phyloP scores from a whole-genome alignment of 1,140 invertebrate species.

The Parapsyche elsis region DNA sequence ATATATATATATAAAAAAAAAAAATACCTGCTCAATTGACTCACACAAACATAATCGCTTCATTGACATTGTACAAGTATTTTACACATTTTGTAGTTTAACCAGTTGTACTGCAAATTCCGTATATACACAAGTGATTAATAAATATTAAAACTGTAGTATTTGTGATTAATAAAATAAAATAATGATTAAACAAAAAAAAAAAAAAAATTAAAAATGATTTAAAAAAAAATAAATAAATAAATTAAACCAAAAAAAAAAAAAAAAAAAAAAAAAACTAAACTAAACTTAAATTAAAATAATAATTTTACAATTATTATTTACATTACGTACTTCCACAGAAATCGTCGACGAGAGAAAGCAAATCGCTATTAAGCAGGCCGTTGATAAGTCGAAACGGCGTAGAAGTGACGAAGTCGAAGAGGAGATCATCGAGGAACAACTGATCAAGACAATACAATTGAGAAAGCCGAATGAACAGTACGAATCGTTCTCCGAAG shows the following conservation, averaged over 20 bases:
- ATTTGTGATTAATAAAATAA: conserved; percentile 23
- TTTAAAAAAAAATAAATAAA: conserved; percentile 28
- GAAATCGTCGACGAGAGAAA: conserved; percentile 62
- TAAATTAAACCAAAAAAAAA: neutral
- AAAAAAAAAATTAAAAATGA: conserved; percentile 10
- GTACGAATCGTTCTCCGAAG: conserved; percentile 16
- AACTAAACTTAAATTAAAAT: neutral
- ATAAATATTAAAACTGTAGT: conserved; percentile 32
- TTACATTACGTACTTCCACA: conserved; percentile 65
- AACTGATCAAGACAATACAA: conserved; percentile 15
- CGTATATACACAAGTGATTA: conserved; percentile 7
- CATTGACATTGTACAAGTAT: neutral
- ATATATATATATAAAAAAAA: too few species aligned
- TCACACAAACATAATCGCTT: conserved; percentile 10
- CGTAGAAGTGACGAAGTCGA: conserved; percentile 58
- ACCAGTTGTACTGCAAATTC: conserved; percentile 19
- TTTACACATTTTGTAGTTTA: conserved; percentile 15
- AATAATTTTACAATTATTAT: conserved; percentile 18
- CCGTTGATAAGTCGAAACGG: conserved; percentile 49
- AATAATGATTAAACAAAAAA: neutral
- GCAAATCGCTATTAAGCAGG: conserved; percentile 45
- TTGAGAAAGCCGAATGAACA: conserved; percentile 16
- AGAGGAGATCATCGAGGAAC: conserved; percentile 60
- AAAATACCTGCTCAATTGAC: conserved; percentile 2
- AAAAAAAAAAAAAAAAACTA: conserved; percentile 7